These are phyloP conservation scores for Agrochola circellaris DNA, from an alignment of 2,888 invertebrate species.

Conservation along the genomic window DNA sequence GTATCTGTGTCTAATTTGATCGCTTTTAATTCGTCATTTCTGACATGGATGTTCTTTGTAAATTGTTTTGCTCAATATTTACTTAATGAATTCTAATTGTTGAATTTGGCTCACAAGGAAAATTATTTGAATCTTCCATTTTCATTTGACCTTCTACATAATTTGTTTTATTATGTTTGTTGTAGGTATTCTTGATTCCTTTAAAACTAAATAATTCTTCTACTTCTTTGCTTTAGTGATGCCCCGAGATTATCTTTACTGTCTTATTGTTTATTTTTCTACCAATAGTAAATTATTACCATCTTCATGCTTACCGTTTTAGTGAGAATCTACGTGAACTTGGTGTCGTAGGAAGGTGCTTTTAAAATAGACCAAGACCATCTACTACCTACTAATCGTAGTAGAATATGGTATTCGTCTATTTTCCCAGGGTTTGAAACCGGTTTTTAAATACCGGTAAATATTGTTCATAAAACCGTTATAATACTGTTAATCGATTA, in stretches of 20 bases:
- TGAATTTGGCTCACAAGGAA: constrained; percentile 17
- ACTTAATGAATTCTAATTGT: constrained; percentile 38
- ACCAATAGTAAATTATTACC: background rate
- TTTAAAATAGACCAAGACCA: background rate
- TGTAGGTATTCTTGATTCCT: background rate
- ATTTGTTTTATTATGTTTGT: background rate
- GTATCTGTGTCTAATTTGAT: constrained; percentile 53
- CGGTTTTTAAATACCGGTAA: too few relatives aligned
- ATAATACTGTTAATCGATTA: too few relatives aligned
- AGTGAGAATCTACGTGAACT: background rate
- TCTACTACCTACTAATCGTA: too few relatives aligned
- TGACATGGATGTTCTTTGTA: constrained; percentile 40
- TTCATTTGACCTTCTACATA: background rate
- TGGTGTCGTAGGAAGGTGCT: too few relatives aligned
- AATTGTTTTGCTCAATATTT: constrained; percentile 32
- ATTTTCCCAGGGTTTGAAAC: too few relatives aligned
- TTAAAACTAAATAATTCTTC: background rate
- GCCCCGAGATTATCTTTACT: background rate
- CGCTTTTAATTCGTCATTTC: constrained; percentile 58
- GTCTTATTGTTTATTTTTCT: background rate
- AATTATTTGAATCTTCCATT: constrained; percentile 1
- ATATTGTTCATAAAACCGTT: too few relatives aligned
- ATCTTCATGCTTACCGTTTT: background rate
- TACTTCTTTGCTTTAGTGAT: background rate
- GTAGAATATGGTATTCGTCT: too few relatives aligned